These are phyloP conservation scores for Euplagia quadripunctaria DNA, from an alignment of 2,888 invertebrate genomes.

Conservation along the genomic window DNA sequence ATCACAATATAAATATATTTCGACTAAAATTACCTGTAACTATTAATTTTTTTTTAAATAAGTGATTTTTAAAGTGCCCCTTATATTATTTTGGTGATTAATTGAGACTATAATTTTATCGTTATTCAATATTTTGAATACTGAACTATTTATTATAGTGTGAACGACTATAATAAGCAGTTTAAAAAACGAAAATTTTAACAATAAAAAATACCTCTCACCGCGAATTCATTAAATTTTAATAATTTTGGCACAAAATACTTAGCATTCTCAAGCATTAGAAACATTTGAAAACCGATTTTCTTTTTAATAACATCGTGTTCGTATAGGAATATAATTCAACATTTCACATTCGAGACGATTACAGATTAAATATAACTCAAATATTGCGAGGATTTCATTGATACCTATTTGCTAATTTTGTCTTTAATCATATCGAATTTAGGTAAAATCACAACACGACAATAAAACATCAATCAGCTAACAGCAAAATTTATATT, in stretches of 20 bases:
- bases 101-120: background rate
- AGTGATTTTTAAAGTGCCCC: background rate
- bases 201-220: no score
- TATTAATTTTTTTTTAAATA: background rate
- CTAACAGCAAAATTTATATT: constrained; percentile 9
- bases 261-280: background rate
- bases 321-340: no score
- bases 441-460: background rate
- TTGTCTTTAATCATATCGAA: background rate
- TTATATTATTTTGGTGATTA: background rate
- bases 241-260: background rate
- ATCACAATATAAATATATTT: no score
- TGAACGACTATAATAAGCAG: no score
- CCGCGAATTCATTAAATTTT: no score
- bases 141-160: no score
- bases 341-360: background rate
- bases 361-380: background rate
- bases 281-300: background rate
- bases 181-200: no score
- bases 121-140: background rate
- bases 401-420: background rate
- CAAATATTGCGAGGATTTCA: background rate
- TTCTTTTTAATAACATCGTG: background rate
- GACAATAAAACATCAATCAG: constrained; percentile 16
- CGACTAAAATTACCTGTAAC: no score